phyloP scores from a whole-genome alignment of 2,888 invertebrate genomes.

The Epistrophe grossulariae region DNA sequence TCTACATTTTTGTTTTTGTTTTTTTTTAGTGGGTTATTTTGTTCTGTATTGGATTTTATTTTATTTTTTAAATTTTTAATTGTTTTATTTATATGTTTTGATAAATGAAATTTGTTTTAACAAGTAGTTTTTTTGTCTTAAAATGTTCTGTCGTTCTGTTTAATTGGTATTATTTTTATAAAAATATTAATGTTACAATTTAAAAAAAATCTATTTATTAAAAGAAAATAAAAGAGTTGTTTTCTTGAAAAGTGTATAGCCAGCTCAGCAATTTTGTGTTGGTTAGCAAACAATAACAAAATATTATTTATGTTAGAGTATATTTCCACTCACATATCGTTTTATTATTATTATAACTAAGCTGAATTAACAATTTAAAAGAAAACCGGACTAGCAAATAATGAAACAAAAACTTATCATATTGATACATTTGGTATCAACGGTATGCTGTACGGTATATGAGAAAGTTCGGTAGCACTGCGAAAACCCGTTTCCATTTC shows the following conservation, averaged over 20 bases:
- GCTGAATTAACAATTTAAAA: too few relatives aligned
- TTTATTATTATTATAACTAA: too few relatives aligned
- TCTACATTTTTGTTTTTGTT: neutral
- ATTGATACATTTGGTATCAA: too few relatives aligned
- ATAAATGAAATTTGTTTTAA: conserved; percentile 44
- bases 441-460: too few relatives aligned
- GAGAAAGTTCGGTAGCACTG: too few relatives aligned
- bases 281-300: too few relatives aligned
- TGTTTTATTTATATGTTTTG: conserved; percentile 11
- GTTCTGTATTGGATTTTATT: conserved; percentile 2
- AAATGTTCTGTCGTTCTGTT: conserved; percentile 8
- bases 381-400: too few relatives aligned
- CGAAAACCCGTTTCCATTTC: too few relatives aligned
- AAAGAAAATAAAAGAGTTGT: too few relatives aligned
- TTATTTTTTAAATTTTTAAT: neutral
- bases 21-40: conserved; percentile 1
- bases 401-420: too few relatives aligned
- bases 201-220: neutral
- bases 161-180: neutral
- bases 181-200: neutral
- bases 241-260: neutral
- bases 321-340: too few relatives aligned
- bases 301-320: too few relatives aligned
- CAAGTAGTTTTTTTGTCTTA: conserved; percentile 1
- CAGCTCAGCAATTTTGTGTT: neutral